Percentiles rank a stretch among this genome's conserved stretches.
These are phyloP conservation scores for Taenioides sp. DNA, from an alignment of 2,797 vertebrate species.

Conservation along the genomic window DNA sequence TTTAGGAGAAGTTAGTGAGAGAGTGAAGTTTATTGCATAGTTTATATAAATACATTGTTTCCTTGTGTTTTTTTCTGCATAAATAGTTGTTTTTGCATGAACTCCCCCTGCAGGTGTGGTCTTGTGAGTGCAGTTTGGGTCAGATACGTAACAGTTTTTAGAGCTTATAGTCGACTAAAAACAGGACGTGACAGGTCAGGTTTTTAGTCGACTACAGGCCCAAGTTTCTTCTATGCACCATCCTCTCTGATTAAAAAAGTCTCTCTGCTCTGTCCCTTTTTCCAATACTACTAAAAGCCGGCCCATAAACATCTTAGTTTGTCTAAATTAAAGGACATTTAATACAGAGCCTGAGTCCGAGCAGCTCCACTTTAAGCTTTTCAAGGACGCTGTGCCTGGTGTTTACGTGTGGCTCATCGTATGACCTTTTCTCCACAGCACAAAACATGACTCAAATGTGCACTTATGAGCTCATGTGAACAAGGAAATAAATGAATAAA, in stretches of 20 bases:
- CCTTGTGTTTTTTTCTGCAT: too few relatives aligned
- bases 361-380: neutral
- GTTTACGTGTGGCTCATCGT: neutral
- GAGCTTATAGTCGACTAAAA: too few relatives aligned
- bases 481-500: neutral
- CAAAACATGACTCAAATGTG: neutral
- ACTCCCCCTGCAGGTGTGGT: too few relatives aligned
- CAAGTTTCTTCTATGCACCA: too few relatives aligned
- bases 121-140: too few relatives aligned
- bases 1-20: too few relatives aligned
- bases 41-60: too few relatives aligned
- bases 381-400: neutral
- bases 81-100: too few relatives aligned
- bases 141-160: too few relatives aligned
- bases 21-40: too few relatives aligned
- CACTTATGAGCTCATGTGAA: neutral
- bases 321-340: constrained; percentile 1
- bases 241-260: neutral
- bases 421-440: neutral
- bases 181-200: too few relatives aligned
- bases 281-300: constrained; percentile 9
- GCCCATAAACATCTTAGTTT: neutral
- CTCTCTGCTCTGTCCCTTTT: neutral
- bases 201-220: too few relatives aligned
- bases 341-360: neutral